Percentiles rank a stretch among this genome's conserved stretches.
These are phyloP conservation scores for Phylloscopus collybita DNA, from an alignment of 2,797 vertebrate species.

Conservation along the genomic window DNA sequence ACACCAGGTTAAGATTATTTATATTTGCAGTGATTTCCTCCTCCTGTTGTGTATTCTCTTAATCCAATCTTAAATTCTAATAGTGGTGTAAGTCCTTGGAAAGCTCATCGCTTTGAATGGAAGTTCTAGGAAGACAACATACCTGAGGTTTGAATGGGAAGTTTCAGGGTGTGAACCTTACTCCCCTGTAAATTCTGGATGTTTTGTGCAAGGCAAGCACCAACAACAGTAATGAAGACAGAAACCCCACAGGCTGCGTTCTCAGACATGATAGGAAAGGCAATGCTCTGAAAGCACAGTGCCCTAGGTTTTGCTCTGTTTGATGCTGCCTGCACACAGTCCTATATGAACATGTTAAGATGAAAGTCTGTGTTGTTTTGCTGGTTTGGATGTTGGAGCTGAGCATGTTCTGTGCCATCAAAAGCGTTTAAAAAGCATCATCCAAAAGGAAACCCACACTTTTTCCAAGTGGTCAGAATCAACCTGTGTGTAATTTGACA, in stretches of 20 bases:
- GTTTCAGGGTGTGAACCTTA: not conserved
- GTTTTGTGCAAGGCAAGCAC: not conserved
- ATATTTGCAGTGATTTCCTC: slow-evolving; percentile 1
- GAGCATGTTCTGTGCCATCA: not conserved
- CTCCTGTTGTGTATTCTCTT: not conserved
- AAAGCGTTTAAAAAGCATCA: not conserved
- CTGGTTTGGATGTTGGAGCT: not conserved
- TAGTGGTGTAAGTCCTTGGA: not conserved
- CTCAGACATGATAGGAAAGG: not conserved
- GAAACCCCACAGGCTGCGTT: not conserved
- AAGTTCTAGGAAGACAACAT: not conserved
- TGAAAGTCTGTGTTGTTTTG: not conserved
- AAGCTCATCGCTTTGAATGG: not conserved
- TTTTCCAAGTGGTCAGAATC: not conserved
- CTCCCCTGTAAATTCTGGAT: not conserved
- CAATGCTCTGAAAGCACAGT: not conserved
- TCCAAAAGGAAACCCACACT: not conserved
- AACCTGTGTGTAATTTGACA: not conserved
- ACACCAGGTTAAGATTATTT: not conserved
- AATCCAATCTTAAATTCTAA: slow-evolving; percentile 43
- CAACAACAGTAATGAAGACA: not conserved
- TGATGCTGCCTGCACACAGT: not conserved
- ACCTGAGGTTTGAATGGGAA: not conserved
- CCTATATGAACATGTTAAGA: not conserved
- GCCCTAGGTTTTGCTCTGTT: not conserved